Base-by-base conservation (phyloP, 2,113 vertebrate genomes). In the Pseudolaguvia tuberculata region DNA sequence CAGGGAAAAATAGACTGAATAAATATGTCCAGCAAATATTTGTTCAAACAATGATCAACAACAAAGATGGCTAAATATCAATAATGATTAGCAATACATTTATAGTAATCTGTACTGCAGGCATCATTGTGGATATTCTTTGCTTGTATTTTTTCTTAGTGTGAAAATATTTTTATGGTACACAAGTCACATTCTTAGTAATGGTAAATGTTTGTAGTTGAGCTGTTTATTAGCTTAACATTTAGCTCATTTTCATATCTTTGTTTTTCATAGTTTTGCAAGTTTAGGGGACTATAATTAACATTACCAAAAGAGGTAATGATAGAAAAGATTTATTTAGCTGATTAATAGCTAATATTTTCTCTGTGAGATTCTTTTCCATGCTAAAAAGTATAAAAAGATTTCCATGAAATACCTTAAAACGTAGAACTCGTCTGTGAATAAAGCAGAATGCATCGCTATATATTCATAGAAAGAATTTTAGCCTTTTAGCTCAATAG, bases 341-440 rank as follows among this genome's bases (percentile, higher is more conserved):
- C 39, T 42, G 7, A n/a, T n/a, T n/a, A n/a, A 42, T 42, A 42
- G 39, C 39, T 42, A 42, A 50, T 42, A 17, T n/a, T 0, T 17
- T 29, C 11, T 20, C 25, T 23, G 51, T 25, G 12, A 57, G 55
- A 27, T 27, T 57, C 5, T 31, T 59, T 51, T 50, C 18, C 27
- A 53, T 23, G 42, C 6, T n/a, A 50, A 68, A 47, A 70, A 35
- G 11, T 4, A 23, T 35, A 42, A 55, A 8, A 23, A 27, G 9
- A 78, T 68, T 11, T 2, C 8, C 3, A 5, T 29, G 1, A 23
- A 58, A 55, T 51, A 52, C 18, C 5, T 58, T 74, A 57, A 66
- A 62, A 58, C 39, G 52, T 13, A 25, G 29, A 20, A 25, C 53
- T 20, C 39, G 48, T 35, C 42, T 77, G 66, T 69, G 58, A 80